Percentiles rank a stretch among this genome's conserved stretches.
Evolutionary conservation across 2,113 vertebrate species (phyloP).

Genomic region (Bufo bufo): DNA sequence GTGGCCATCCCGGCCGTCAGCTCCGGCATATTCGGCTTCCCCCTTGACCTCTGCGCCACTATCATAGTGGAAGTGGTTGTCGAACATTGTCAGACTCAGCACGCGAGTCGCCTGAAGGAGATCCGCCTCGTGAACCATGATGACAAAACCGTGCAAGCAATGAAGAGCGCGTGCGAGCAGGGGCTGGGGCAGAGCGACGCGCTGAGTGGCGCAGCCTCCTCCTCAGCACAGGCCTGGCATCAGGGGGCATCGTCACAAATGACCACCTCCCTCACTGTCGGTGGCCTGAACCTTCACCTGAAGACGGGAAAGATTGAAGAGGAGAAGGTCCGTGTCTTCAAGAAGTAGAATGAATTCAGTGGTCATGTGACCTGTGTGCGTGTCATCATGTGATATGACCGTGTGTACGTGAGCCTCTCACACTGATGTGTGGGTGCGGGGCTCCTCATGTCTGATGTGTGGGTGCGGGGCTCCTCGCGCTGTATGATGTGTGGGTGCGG

Average conservation of each 20-base stretch:
- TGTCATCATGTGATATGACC: no score
- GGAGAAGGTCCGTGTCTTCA: conserved; percentile 65
- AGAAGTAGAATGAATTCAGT: no score
- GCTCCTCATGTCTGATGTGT: no score
- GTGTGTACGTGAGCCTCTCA: no score
- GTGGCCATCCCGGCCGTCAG: conserved; percentile 91
- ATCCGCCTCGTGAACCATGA: conserved; percentile 82
- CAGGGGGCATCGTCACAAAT: neutral
- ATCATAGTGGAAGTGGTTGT: conserved; percentile 75
- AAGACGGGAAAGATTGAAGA: conserved; percentile 66
- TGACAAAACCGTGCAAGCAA: conserved; percentile 74
- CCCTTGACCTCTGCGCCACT: conserved; percentile 71
- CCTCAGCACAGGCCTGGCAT: conserved; percentile 1
- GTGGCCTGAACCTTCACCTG: conserved; percentile 64
- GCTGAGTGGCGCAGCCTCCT: neutral
- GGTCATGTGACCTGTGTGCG: no score
- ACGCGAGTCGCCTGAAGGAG: conserved; percentile 62
- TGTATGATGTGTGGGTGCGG: no score
- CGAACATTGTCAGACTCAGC: fast-evolving
- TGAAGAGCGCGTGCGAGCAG: conserved; percentile 70
- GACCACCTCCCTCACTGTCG: conserved; percentile 12
- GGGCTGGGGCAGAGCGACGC: conserved; percentile 49
- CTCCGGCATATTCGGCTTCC: conserved; percentile 84
- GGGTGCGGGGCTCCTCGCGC: no score
- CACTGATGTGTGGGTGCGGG: no score